Evolutionary conservation across 2,113 vertebrate genomes (phyloP).

Genomic region (Martes martes): DNA sequence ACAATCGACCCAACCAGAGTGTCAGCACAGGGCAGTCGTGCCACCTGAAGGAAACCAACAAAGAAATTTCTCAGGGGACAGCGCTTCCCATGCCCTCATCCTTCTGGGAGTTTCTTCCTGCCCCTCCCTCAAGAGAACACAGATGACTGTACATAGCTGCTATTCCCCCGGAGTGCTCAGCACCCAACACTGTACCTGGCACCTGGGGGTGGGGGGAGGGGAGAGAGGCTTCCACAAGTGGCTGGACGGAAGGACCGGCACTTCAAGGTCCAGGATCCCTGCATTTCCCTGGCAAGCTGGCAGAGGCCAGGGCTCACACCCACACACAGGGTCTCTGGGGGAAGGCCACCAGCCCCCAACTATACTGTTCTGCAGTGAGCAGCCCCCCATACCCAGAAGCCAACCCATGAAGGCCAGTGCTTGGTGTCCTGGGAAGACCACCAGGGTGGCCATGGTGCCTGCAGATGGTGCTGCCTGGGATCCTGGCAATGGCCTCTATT

Average conservation of each 20-base stretch:
- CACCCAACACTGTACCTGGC: neutral
- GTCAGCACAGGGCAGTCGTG: neutral
- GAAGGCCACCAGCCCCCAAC: constrained; percentile 42
- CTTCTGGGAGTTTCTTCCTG: neutral
- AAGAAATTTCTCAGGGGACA: neutral
- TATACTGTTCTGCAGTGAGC: constrained; percentile 54
- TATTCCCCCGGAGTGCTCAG: neutral
- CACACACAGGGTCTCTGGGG: neutral
- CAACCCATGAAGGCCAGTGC: constrained; percentile 57
- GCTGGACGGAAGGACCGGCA: neutral
- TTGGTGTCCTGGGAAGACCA: constrained; percentile 79
- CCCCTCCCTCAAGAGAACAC: neutral
- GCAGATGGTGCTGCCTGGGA: constrained; percentile 52
- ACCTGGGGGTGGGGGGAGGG: neutral
- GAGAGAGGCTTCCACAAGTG: neutral
- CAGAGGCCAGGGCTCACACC: neutral
- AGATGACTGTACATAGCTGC: no score
- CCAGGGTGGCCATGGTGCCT: constrained; percentile 73
- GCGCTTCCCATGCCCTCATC: neutral
- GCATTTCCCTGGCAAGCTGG: neutral
- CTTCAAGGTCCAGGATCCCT: neutral
- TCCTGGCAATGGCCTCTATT: constrained; percentile 76
- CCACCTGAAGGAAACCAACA: neutral
- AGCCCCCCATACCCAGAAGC: constrained; percentile 63
- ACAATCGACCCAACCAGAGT: rapidly evolving